These are phyloP conservation scores for Neolamprologus longior DNA, from an alignment of 2,113 vertebrate genomes.

Conservation along the genomic window DNA sequence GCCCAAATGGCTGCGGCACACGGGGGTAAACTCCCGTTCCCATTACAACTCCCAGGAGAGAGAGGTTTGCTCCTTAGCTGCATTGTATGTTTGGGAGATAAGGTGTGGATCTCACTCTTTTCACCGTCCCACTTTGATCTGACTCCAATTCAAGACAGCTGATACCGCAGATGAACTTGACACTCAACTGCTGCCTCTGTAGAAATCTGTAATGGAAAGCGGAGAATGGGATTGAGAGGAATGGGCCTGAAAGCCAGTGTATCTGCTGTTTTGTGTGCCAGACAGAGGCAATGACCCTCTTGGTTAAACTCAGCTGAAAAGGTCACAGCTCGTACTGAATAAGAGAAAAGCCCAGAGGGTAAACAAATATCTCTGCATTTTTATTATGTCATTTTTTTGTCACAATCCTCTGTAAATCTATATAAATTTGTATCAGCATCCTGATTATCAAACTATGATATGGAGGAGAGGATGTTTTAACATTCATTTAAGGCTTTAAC, in stretches of 20 bases:
- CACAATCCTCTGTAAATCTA: not conserved
- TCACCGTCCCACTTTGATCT: slow-evolving; percentile 65
- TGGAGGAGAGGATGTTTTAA: not conserved
- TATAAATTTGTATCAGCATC: not conserved
- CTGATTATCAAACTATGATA: not conserved
- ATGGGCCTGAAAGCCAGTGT: slow-evolving; percentile 22
- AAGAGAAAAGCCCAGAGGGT: not conserved
- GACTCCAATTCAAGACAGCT: slow-evolving; percentile 53
- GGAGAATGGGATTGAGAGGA: slow-evolving; percentile 30
- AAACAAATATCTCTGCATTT: not conserved
- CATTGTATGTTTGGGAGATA: slow-evolving; percentile 48
- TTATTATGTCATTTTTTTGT: not conserved
- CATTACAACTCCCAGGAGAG: slow-evolving; percentile 58
- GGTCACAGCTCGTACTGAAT: slow-evolving; percentile 11
- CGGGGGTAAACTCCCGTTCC: slow-evolving; percentile 44
- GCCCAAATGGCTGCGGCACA: slow-evolving; percentile 28
- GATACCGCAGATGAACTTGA: slow-evolving; percentile 59
- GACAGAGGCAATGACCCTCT: slow-evolving; percentile 34
- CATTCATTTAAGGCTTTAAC: not conserved
- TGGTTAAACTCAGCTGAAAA: slow-evolving; percentile 27
- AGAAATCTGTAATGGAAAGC: slow-evolving; percentile 44
- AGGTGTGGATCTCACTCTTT: slow-evolving; percentile 65
- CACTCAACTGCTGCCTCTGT: slow-evolving; percentile 37
- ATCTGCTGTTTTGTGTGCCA: slow-evolving; percentile 46
- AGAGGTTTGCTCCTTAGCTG: slow-evolving; percentile 31